These are phyloP conservation scores for Gorsachius goisagi DNA, from an alignment of 2,113 vertebrate species.

Conservation along the genomic window DNA sequence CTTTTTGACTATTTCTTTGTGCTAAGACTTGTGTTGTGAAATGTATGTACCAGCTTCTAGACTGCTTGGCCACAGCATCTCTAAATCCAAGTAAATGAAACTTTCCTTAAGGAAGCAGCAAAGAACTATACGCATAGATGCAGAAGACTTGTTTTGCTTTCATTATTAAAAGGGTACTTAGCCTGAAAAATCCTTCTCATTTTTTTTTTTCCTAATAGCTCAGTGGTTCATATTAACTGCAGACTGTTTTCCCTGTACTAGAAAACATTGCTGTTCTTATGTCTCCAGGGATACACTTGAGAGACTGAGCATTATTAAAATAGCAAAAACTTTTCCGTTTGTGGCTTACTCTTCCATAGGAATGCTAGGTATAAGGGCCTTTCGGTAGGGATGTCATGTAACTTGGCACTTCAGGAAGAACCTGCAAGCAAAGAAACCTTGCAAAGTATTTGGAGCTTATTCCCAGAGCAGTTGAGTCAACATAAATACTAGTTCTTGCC, in stretches of 20 bases:
- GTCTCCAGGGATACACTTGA: not conserved
- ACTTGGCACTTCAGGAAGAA: not conserved
- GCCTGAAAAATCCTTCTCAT: not conserved
- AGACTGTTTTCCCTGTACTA: not conserved
- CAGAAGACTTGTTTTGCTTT: not conserved
- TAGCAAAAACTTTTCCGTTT: not conserved
- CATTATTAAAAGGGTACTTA: constrained; percentile 42
- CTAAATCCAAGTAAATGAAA: constrained; percentile 31
- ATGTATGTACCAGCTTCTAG: not conserved
- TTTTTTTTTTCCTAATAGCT: not conserved
- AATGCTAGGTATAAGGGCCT: not conserved
- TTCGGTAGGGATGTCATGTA: not conserved
- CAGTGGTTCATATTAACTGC: not conserved
- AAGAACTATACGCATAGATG: not conserved
- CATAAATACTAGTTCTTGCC: not conserved
- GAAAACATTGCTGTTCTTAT: not conserved
- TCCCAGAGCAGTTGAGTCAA: not conserved
- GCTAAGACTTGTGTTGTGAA: not conserved
- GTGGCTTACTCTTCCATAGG: not conserved
- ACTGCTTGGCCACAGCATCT: not conserved
- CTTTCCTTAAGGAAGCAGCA: not conserved
- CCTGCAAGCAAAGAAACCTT: not conserved
- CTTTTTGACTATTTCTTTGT: not conserved
- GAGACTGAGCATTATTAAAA: not conserved
- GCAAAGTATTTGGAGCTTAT: not conserved